Conservation (phyloP, 2,888 invertebrate genomes). For the Lamellibrachia columna region DNA sequence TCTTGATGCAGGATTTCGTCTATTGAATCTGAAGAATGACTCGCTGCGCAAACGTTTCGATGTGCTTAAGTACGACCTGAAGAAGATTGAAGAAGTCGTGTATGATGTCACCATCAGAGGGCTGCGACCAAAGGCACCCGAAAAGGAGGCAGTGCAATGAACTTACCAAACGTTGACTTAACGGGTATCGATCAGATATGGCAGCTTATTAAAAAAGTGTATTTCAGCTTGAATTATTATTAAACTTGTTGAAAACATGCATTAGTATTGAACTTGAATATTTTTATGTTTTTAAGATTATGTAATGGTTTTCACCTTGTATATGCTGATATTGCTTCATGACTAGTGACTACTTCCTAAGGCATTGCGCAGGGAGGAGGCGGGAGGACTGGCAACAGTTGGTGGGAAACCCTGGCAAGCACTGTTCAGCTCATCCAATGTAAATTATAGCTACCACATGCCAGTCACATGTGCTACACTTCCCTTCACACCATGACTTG, state of each 20-base stretch:
- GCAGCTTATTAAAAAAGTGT: not conserved
- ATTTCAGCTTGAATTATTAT: no score
- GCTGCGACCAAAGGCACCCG: slow-evolving; percentile 45
- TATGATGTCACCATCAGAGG: slow-evolving; percentile 63
- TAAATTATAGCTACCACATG: no score
- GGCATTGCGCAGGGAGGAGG: no score
- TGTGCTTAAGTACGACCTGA: slow-evolving; percentile 80
- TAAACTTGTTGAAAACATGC: not conserved
- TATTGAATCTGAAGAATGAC: slow-evolving; percentile 91
- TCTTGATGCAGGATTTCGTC: slow-evolving; percentile 87
- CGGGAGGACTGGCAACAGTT: no score
- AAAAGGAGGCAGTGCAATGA: not conserved
- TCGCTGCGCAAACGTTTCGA: slow-evolving; percentile 72
- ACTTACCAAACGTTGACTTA: not conserved
- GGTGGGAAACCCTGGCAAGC: no score
- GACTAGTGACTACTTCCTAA: no score
- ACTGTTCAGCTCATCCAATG: no score
- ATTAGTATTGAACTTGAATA: not conserved
- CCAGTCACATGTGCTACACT: no score
- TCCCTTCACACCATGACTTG: no score
- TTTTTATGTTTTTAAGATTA: not conserved
- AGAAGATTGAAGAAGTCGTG: slow-evolving; percentile 80
- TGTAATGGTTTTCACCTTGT: not conserved
- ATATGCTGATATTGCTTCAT: no score
- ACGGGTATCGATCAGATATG: not conserved